These are phyloP conservation scores for Pogoniulus pusillus DNA, from an alignment of 2,797 vertebrate species.

Conservation along the genomic window DNA sequence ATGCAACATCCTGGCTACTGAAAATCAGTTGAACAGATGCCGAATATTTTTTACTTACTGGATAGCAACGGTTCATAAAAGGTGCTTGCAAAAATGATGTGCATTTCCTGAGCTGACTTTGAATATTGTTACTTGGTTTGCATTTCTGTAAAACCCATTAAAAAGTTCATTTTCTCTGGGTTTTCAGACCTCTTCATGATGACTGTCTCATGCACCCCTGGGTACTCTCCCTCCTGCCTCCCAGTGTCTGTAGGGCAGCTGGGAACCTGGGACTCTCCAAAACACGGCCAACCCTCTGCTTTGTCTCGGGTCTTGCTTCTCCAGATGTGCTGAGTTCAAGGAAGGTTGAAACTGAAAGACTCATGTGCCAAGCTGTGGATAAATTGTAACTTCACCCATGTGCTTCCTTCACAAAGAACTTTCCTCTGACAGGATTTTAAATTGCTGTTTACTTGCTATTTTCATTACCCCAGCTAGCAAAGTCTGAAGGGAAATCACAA, in stretches of 20 bases:
- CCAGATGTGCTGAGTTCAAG: neutral
- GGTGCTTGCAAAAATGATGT: neutral
- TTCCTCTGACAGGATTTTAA: neutral
- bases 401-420: neutral
- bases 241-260: fast-evolving
- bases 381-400: neutral
- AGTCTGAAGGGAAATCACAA: neutral
- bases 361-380: fast-evolving
- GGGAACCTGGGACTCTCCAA: fast-evolving
- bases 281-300: neutral
- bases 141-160: neutral
- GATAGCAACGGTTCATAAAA: neutral
- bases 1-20: neutral
- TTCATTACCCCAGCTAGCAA: neutral
- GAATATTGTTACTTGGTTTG: neutral
- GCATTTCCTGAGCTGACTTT: neutral
- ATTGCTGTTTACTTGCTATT: fast-evolving
- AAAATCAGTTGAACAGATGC: neutral
- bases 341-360: neutral
- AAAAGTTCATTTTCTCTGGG: neutral
- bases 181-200: neutral
- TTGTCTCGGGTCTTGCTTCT: neutral
- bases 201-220: neutral
- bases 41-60: neutral
- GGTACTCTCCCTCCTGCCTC: neutral